Conservation (phyloP, 2,113 vertebrate genomes). For the Eulacestoma nigropectus region DNA sequence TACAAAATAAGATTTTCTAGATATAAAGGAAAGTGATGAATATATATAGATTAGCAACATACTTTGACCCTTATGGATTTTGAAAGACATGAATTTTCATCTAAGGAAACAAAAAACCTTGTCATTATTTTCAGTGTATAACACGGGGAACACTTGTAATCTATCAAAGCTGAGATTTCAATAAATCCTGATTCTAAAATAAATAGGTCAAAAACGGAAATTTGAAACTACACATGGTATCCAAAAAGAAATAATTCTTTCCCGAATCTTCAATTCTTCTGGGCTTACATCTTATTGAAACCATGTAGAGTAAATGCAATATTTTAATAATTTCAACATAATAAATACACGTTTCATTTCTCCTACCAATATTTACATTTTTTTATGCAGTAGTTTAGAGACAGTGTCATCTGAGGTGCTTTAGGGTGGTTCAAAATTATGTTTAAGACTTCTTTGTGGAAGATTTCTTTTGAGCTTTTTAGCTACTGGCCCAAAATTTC, state of each 20-base stretch:
- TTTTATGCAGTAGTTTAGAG: background rate
- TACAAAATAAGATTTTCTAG: background rate
- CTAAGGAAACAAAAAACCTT: background rate
- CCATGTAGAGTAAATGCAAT: background rate
- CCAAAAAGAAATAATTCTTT: background rate
- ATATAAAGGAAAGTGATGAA: background rate
- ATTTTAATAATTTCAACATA: background rate
- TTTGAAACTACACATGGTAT: background rate
- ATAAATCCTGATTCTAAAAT: background rate
- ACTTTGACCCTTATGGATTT: background rate
- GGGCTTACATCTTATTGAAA: background rate
- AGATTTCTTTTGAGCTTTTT: background rate
- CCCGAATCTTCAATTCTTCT: background rate
- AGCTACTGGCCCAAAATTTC: background rate
- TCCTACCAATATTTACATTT: background rate
- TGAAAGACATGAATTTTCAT: background rate
- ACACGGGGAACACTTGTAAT: background rate
- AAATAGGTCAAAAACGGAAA: background rate
- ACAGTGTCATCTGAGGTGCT: background rate
- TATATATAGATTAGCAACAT: background rate
- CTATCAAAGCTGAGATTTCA: background rate
- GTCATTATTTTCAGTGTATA: background rate
- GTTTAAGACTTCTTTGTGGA: background rate
- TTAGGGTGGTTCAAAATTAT: background rate
- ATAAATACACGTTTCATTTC: background rate